These are phyloP conservation scores for Drosophila bocqueti DNA, from an alignment of 1,140 invertebrate genomes.

Conservation along the genomic window DNA sequence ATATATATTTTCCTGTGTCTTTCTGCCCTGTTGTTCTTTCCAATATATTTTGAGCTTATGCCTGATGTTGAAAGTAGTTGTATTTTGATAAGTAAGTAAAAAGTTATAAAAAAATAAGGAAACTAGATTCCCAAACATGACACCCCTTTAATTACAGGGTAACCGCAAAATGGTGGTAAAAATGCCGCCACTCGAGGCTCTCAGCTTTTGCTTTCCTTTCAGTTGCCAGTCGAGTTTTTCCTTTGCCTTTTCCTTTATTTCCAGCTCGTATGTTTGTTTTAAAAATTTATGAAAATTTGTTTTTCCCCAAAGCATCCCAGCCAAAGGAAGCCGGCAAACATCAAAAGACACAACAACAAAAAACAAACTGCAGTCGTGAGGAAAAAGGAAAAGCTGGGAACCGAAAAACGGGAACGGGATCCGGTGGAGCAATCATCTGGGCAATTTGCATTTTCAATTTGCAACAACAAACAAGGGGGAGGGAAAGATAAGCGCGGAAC, in stretches of 20 bases:
- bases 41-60: too few relatives aligned
- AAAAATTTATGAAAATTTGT: constrained; percentile 83
- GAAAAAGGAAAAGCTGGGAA: constrained; percentile 19
- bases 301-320: constrained; percentile 67
- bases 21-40: too few relatives aligned
- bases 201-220: constrained; percentile 45
- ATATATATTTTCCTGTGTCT: too few relatives aligned
- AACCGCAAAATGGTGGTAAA: constrained; percentile 71
- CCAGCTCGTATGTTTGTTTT: constrained; percentile 70
- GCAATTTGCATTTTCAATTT: constrained; percentile 83
- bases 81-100: neutral
- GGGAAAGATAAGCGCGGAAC: constrained; percentile 24
- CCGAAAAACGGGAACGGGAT: constrained; percentile 29
- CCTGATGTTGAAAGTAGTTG: neutral
- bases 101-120: neutral
- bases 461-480: constrained; percentile 72
- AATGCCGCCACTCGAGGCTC: constrained; percentile 30
- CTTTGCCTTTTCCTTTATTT: constrained; percentile 9
- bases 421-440: constrained; percentile 59
- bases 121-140: too few relatives aligned
- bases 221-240: constrained; percentile 17
- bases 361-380: constrained; percentile 43
- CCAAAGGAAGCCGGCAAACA: constrained; percentile 53
- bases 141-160: constrained; percentile 11
- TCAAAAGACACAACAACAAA: constrained; percentile 66